These are phyloP conservation scores for Chymomyza costata DNA, from an alignment of 1,140 invertebrate species.

Conservation along the genomic window DNA sequence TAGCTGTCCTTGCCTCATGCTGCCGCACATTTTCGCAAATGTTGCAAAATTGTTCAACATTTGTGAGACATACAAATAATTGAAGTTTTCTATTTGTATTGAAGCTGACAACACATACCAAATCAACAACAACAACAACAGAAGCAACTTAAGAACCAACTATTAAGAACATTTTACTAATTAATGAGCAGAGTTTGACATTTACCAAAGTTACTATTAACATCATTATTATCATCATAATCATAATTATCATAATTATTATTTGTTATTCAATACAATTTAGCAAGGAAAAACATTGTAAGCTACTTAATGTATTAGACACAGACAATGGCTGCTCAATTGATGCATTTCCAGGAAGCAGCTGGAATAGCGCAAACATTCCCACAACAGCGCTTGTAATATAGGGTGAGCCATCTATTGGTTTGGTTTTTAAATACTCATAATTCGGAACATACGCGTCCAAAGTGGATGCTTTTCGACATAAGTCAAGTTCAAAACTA, in stretches of 20 bases:
- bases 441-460: too few species aligned
- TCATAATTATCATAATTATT: background rate
- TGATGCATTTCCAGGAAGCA: too few species aligned
- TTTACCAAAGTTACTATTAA: background rate
- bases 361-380: too few species aligned
- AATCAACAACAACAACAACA: background rate
- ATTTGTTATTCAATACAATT: too few species aligned
- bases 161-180: background rate
- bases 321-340: too few species aligned
- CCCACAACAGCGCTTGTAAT: too few species aligned
- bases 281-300: background rate
- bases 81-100: conserved; percentile 3
- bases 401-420: too few species aligned
- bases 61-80: conserved; percentile 28
- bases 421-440: too few species aligned
- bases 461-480: too few species aligned
- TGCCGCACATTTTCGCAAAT: background rate
- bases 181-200: background rate
- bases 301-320: too few species aligned
- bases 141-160: background rate
- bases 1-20: conserved; percentile 9
- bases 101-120: background rate
- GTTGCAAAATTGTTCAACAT: conserved; percentile 17
- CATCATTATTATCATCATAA: background rate
- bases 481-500: too few species aligned